A percentile compares a stretch with the other conserved stretches of the same genome.
Evolutionary conservation across 2,797 vertebrate genomes (phyloP).

Genomic region (Diglossa cyanea): DNA sequence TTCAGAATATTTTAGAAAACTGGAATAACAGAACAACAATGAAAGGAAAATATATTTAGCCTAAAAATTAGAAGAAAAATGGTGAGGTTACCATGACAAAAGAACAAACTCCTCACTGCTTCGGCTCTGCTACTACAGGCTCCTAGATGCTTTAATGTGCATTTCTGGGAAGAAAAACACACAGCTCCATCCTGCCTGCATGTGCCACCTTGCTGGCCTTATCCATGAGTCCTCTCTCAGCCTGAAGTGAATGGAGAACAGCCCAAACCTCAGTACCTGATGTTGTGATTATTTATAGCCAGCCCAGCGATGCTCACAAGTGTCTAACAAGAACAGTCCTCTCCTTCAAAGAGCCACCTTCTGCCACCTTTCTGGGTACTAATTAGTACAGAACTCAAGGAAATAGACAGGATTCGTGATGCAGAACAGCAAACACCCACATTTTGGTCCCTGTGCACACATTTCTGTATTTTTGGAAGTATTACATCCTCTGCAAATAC

Average conservation of each 20-base stretch:
- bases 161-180: not conserved
- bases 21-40: not conserved
- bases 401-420: not conserved
- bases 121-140: not conserved
- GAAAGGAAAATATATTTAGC: slow-evolving; percentile 34
- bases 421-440: not conserved
- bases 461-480: not conserved
- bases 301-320: not conserved
- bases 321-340: not conserved
- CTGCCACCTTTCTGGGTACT: not conserved
- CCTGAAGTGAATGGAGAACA: not conserved
- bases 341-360: not conserved
- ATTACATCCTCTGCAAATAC: not conserved
- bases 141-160: not conserved
- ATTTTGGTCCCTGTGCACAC: not conserved
- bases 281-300: not conserved
- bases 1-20: not conserved
- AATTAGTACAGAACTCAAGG: not conserved
- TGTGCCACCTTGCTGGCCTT: not conserved
- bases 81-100: not conserved
- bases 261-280: not conserved
- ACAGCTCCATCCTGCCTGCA: not conserved
- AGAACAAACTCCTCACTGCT: not conserved
- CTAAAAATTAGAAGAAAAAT: not conserved
- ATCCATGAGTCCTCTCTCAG: not conserved